Conservation (phyloP, 2,113 vertebrate species). For the Festucalex cinctus region DNA sequence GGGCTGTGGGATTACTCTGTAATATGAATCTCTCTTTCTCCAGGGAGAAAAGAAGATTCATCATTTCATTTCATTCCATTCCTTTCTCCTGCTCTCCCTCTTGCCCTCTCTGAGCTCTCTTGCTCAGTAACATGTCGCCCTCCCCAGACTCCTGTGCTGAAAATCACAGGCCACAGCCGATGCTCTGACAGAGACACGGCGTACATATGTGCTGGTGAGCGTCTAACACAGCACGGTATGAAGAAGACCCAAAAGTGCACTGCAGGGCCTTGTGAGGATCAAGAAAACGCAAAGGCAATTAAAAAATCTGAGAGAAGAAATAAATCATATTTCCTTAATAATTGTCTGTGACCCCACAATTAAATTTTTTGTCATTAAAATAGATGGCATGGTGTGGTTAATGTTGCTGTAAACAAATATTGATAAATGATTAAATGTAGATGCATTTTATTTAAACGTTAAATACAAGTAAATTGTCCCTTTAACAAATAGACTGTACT, state of each 20-base stretch:
- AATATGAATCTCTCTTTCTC: conserved; percentile 67
- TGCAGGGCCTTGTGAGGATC: conserved; percentile 10
- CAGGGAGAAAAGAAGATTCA: conserved; percentile 64
- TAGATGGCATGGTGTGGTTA: neutral
- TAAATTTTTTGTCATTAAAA: neutral
- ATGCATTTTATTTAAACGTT: too few species aligned
- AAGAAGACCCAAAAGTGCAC: neutral
- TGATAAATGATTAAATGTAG: too few species aligned
- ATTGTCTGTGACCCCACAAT: neutral
- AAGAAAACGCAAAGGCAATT: neutral
- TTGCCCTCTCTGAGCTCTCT: conserved; percentile 26
- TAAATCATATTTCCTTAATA: neutral
- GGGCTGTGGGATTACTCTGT: conserved; percentile 69
- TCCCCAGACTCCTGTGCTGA: conserved; percentile 62
- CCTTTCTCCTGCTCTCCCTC: conserved; percentile 47
- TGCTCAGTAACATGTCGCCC: conserved; percentile 67
- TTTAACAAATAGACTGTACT: too few species aligned
- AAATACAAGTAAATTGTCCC: too few species aligned
- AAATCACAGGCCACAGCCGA: conserved; percentile 63
- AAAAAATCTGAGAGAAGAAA: neutral
- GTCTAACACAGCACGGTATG: neutral
- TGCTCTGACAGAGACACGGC: conserved; percentile 45
- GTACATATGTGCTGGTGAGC: conserved; percentile 19
- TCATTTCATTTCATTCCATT: conserved; percentile 69
- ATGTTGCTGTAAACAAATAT: too few species aligned